These are phyloP conservation scores for Mola mola DNA, from an alignment of 2,113 vertebrate species.

Conservation along the genomic window DNA sequence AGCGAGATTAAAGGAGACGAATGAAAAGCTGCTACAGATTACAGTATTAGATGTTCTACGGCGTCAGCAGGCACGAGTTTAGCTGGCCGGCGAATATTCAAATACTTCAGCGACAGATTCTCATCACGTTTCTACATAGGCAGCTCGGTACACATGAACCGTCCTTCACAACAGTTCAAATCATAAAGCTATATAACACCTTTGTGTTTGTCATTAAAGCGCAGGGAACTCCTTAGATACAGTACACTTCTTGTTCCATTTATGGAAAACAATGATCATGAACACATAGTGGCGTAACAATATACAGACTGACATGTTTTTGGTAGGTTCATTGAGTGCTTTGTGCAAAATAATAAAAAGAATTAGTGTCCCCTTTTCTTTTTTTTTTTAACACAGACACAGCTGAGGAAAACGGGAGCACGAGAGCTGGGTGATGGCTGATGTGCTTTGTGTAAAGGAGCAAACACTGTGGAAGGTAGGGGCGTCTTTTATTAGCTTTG, in stretches of 20 bases:
- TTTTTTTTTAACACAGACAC: constrained; percentile 30
- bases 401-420: constrained; percentile 39
- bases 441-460: constrained; percentile 48
- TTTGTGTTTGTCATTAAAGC: constrained; percentile 3
- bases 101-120: constrained; percentile 8
- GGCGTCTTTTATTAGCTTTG: constrained; percentile 58
- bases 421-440: constrained; percentile 30
- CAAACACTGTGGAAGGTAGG: constrained; percentile 33
- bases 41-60: constrained; percentile 48
- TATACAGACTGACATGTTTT: constrained; percentile 36
- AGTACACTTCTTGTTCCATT: constrained; percentile 6
- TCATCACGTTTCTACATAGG: constrained; percentile 12
- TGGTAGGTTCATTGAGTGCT: constrained; percentile 74
- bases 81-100: constrained; percentile 23
- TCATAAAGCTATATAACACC: constrained; percentile 6
- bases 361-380: constrained; percentile 30
- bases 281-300: constrained; percentile 34
- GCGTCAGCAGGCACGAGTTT: constrained; percentile 46
- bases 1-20: background rate
- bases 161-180: constrained; percentile 41
- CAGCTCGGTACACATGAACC: constrained; percentile 18
- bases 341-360: constrained; percentile 67
- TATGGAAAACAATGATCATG: constrained; percentile 53
- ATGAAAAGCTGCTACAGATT: constrained; percentile 14
- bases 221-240: constrained; percentile 5